Base-by-base conservation (phyloP, 2,797 vertebrate genomes). In the Novumbra hubbsi region DNA sequence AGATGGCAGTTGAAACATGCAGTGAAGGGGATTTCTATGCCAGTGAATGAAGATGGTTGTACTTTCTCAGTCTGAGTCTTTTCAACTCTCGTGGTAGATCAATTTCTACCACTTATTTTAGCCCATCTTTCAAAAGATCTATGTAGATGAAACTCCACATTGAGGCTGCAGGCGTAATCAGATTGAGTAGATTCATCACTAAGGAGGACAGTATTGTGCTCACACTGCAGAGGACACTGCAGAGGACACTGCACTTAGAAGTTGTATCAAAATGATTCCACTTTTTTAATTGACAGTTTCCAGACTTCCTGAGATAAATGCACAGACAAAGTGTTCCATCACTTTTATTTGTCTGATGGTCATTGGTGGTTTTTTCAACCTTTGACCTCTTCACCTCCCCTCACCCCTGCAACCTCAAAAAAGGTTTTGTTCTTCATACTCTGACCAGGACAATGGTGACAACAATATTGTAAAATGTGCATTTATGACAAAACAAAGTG, bases 381-480 rank as follows among this genome's bases (percentile, higher is more conserved):
- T 24, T 27, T 62, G 12, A 62, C 86, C 76, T 57, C 80, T 80
- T 82, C 64, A 34, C 48, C 62, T 48, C 48, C 50, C 71, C 66
- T 82, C 86, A 82, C 75, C 87, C 84, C 83, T 78, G 85, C 84
- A 81, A 83, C 80, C 84, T 34, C 32, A 34, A 76, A 80, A 68
- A 4, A 19, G 64, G 75, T 83, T 85, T 73, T 65, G 80, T 90
- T 86, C 78, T 78, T 77, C 83, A 80, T 85, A 78, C 80, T 87
- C 78, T 77, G 85, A 91, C 78, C 83, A 87, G 81, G 88, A 78
- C 87, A 88, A 90, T 78, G 85, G 86, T 91, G 85, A 87, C 85
- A 81, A 84, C 85, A 80, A 84, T 89, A 84, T 91, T 90, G 84
- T 91, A 90, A 88, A 45, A 91, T 87, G 85, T 92, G 88, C 88